Evolutionary conservation across 2,797 vertebrate genomes (phyloP).

Genomic region (Delichon dasypus): DNA sequence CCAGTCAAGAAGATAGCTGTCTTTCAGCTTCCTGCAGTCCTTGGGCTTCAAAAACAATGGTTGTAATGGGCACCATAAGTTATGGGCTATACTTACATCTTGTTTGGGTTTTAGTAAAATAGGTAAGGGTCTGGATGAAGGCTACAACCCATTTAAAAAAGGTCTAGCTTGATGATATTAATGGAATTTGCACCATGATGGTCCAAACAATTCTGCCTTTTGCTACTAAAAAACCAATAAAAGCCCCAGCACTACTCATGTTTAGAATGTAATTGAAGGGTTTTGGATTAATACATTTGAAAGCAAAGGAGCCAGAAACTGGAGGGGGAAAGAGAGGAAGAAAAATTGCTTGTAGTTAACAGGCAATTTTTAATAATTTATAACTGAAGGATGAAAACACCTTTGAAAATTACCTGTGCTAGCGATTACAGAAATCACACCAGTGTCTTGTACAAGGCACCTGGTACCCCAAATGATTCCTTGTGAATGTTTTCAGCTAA

Average conservation of each 20-base stretch:
- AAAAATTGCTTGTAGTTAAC: background rate
- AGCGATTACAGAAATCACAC: background rate
- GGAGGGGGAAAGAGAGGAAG: background rate
- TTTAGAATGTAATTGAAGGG: background rate
- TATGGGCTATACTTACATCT: background rate
- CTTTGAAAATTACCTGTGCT: background rate
- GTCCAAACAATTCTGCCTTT: background rate
- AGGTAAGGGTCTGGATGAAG: background rate
- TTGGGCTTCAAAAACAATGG: background rate
- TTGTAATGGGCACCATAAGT: background rate
- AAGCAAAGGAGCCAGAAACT: background rate
- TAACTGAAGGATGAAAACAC: background rate
- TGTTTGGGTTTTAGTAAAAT: background rate
- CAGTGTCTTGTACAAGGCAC: too few species aligned
- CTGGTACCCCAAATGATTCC: too few species aligned
- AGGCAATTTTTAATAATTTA: background rate
- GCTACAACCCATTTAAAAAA: background rate
- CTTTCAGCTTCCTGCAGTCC: background rate
- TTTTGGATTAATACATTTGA: background rate
- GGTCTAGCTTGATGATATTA: background rate
- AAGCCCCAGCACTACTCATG: rapidly evolving
- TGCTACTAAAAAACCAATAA: background rate
- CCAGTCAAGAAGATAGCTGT: background rate
- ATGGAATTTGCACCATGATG: background rate
- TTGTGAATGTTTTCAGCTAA: background rate